Evolutionary conservation across 2,113 vertebrate species (phyloP), one percentile per base, ranked within the genome.

Genomic region (Promerops cafer): DNA sequence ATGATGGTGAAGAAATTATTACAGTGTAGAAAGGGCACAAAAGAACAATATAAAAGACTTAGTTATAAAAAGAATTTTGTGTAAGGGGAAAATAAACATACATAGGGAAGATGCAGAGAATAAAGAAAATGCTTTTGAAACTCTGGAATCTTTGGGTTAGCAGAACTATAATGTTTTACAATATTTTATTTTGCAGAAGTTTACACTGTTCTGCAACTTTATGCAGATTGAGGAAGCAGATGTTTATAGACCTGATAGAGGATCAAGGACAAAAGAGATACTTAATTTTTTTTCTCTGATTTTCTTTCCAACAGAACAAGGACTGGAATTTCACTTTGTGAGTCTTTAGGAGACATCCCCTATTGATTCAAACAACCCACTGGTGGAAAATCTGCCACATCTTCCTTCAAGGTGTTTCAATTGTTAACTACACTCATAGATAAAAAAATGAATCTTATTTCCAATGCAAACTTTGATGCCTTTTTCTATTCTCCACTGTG

Each of bases 1-100:
- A 90, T 54, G 65, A 94, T 83, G 82, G 89, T 70, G 87, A 93
- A 80, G 83, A 95, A 94, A 95, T 83, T 49, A 96, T 97, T 96
- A 87, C 72, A 96, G 64, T 35, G 53, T 86, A 87, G 81, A 91
- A 96, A 89, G 86, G 92, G 91, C 60, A 93, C 47, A 80, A 94
- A 96, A 87, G 84, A 96, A 78, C 3, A 30, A 76, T 89, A 85
- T 65, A 75, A 97, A 96, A 97, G 91, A 63, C 89, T 26, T 71
- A 26, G 66, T 83, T 95, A 90, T 91, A 94, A 92, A 96, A 94
- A 96, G 83, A 96, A 90, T 82, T 94, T 63, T 9, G 61, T 87
- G 50, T 72, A 49, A 91, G 69, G 56, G 27, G 53, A 77, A 97
- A 91, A 93, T 90, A 88, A 24, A 79, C 44, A 82, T 80, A 93